These are phyloP conservation scores for Danaus plexippus DNA, from an alignment of 1,140 invertebrate genomes.

Conservation along the genomic window DNA sequence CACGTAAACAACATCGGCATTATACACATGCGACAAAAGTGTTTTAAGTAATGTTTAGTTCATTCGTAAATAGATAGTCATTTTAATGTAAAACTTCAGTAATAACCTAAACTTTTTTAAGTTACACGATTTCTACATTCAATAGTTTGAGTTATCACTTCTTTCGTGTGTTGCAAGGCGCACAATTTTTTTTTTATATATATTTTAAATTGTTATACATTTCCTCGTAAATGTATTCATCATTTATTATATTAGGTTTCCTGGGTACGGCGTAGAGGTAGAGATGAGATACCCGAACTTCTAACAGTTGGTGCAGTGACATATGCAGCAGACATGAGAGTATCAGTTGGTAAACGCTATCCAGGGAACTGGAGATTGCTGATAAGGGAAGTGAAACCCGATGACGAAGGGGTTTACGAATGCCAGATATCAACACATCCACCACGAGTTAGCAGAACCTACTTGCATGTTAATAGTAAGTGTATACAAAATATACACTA, in stretches of 20 bases:
- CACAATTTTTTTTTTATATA: too few relatives aligned
- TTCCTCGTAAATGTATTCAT: background rate
- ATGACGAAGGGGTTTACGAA: conserved; percentile 81
- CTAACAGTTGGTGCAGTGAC: conserved; percentile 79
- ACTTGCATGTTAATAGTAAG: conserved; percentile 81
- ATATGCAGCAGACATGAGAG: conserved; percentile 81
- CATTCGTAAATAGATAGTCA: too few relatives aligned
- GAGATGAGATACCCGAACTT: conserved; percentile 76
- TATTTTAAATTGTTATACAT: too few relatives aligned
- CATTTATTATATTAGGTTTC: conserved; percentile 73
- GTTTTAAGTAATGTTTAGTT: too few relatives aligned
- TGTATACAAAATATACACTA: conserved; percentile 12
- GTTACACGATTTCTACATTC: too few relatives aligned
- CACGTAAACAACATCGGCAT: too few relatives aligned
- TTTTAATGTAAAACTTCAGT: too few relatives aligned
- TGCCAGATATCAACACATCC: conserved; percentile 86
- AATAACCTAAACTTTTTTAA: too few relatives aligned
- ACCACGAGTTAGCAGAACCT: conserved; percentile 80
- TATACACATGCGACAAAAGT: too few relatives aligned
- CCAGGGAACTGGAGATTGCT: conserved; percentile 83
- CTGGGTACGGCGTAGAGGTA: conserved; percentile 78
- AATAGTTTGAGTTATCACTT: too few relatives aligned
- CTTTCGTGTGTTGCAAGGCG: too few relatives aligned
- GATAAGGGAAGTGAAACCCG: conserved; percentile 78
- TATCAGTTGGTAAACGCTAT: conserved; percentile 83